Conservation (phyloP, 2,797 vertebrate species). For the Gallinago nigripennis region DNA sequence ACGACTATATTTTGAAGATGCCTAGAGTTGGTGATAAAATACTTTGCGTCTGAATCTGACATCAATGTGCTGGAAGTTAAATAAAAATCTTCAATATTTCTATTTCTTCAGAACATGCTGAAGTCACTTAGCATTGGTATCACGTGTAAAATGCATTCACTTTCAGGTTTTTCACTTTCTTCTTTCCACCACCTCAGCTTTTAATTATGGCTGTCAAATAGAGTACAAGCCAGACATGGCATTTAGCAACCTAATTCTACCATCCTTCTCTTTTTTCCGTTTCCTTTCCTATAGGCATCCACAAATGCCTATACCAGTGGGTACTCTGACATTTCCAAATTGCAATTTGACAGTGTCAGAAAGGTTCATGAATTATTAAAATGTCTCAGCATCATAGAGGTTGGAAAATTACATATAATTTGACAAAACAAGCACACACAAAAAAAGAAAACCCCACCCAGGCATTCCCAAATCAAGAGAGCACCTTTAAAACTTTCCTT, state of each 20-base stretch:
- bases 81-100: neutral
- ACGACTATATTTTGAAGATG: neutral
- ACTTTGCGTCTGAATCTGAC: neutral
- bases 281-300: constrained; percentile 34
- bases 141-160: neutral
- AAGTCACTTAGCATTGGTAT: neutral
- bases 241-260: constrained; percentile 41
- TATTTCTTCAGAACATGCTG: neutral
- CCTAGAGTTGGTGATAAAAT: neutral
- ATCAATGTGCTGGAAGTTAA: neutral
- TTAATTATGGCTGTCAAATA: constrained; percentile 51
- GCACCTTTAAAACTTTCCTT: constrained; percentile 67
- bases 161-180: constrained; percentile 32
- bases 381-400: constrained; percentile 14
- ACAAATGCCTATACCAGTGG: constrained; percentile 24
- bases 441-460: constrained; percentile 63
- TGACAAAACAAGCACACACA: constrained; percentile 30
- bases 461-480: constrained; percentile 66
- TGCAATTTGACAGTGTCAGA: constrained; percentile 44
- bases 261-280: neutral
- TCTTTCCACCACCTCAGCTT: constrained; percentile 26
- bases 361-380: constrained; percentile 53
- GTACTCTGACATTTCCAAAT: constrained; percentile 53
- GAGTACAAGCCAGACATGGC: constrained; percentile 17
- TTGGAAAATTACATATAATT: constrained; percentile 48